A percentile compares a stretch with the other conserved stretches of the same genome.
These are phyloP conservation scores for Orthonevra nobilis DNA, from an alignment of 2,888 invertebrate species.

Conservation along the genomic window DNA sequence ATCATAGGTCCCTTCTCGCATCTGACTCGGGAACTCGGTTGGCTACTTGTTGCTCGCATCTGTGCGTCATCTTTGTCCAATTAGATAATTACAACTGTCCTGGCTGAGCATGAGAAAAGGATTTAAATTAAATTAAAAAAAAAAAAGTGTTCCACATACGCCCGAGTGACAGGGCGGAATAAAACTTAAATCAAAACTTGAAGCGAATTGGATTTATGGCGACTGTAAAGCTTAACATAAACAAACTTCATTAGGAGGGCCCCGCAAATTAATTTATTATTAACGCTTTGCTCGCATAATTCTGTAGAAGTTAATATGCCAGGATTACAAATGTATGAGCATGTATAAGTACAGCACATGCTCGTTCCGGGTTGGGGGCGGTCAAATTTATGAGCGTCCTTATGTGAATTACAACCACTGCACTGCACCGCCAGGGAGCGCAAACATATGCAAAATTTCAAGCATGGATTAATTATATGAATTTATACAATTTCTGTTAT, in stretches of 20 bases:
- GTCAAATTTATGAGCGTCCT: constrained; percentile 14
- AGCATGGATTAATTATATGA: constrained; percentile 11
- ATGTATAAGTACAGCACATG: constrained; percentile 22
- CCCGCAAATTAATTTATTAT: constrained; percentile 47
- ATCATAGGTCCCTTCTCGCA: background rate
- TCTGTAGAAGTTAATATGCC: constrained; percentile 37
- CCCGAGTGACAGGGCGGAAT: constrained; percentile 14
- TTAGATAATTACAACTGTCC: constrained; percentile 45
- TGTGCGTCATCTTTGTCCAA: constrained; percentile 45
- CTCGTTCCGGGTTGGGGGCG: background rate
- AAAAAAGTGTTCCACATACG: constrained; percentile 32
- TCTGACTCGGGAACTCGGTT: constrained; percentile 1
- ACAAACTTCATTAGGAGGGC: constrained; percentile 39
- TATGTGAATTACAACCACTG: constrained; percentile 10
- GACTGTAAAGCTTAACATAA: no score
- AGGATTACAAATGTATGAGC: constrained; percentile 40
- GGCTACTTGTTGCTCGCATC: constrained; percentile 58
- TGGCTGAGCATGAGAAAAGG: constrained; percentile 12
- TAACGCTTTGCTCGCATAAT: constrained; percentile 35
- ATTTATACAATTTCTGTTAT: background rate
- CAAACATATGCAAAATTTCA: constrained; percentile 27
- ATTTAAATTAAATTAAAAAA: constrained; percentile 10
- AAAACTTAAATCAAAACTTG: no score
- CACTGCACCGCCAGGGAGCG: background rate
- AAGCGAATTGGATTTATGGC: constrained; percentile 19